Base-by-base conservation (phyloP, 2,113 vertebrate species). In the Corythoichthys haematopterus region DNA sequence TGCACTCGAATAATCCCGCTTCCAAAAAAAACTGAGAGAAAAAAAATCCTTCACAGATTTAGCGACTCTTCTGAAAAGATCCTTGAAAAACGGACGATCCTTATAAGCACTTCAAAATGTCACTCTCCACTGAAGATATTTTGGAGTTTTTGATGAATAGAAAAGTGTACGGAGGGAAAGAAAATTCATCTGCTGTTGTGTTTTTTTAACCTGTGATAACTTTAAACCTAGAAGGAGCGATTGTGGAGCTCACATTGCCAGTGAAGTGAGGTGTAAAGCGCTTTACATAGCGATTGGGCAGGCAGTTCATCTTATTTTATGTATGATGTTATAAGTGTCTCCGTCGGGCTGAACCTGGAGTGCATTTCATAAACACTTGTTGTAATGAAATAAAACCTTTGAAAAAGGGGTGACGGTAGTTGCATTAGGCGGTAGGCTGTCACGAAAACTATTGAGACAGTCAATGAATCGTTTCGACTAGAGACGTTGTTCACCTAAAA, bases 201-300 rank as follows among this genome's bases (percentile, higher is more conserved):
- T 60, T 11, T 55, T 47, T 62, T 63, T 14, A 62, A 65, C 35
- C 62, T 75, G 63, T 70, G 51, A 57, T 68, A 73, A 63, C 12
- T 60, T 40, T 9, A 52, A 51, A 15, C 11, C 47, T 66, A 56
- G 47, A 66, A 71, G 70, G 57, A 57, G 68, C n/a, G 40, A 68
- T 8, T 65, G 45, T 36, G 56, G 56, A 64, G 68, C 52, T 66
- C 71, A 52, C 46, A 66, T 76, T 84, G 66, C 55, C 13, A n/a
- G 13, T 52, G 64, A 68, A 71, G 56, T 4, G 61, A 68, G 57
- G 61, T 75, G 14, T 12, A 63, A 57, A 33, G 55, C 59, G 56
- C 20, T 28, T 28, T 28, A 28, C 20, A 28, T 28, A 28, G 20
- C 20, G 20, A 28, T 28, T 28, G 20, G 20, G 20, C 20, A 28